Base-by-base conservation (phyloP, 2,113 vertebrate species). In the Scatophagus argus region DNA sequence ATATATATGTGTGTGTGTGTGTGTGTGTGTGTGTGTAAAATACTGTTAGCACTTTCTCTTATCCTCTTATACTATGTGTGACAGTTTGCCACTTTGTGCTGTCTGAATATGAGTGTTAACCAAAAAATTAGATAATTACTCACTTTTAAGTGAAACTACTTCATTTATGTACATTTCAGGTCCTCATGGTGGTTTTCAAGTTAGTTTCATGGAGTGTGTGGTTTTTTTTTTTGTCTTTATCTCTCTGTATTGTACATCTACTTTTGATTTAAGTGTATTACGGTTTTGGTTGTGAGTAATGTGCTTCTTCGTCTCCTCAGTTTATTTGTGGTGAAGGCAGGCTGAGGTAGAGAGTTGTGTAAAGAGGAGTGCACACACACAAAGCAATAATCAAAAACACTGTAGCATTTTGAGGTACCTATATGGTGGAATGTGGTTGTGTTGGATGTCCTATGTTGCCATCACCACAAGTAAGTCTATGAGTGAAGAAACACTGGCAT, bases 21-120 rank as follows among this genome's bases (percentile, higher is more conserved):
- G n/a, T n/a, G n/a, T n/a, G n/a, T n/a, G n/a, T n/a, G n/a, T n/a
- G n/a, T n/a, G n/a, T n/a, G n/a, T n/a, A n/a, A n/a, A 74, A 84
- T 74, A 74, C 85, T 82, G 54, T 75, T 64, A 86, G 89, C 84
- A 91, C 88, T 92, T 90, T 90, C 79, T 85, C 60, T 69, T 56
- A 65, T 13, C 21, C 62, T 63, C 27, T 21, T 56, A 65, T 13
- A 21, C 62, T 63, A 23, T 21, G 11, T 84, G 77, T 84, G 54
- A 55, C 56, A 66, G 21, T 31, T 69, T 54, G 64, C 58, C 66
- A 29, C 29, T 74, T 70, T 81, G 76, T 81, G 68, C 85, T 76
- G 66, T 79, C 36, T 81, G 36, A 77, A 70, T 67, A 77, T 77
- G 59, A 85, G 82, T 78, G 61, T 76, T 82, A 80, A 88, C 60